A percentile compares a stretch with the other conserved stretches of the same genome.
Conservation (phyloP, 37 sponge, comb jelly and placozoan species). For the Petrosia ficiformis region DNA sequence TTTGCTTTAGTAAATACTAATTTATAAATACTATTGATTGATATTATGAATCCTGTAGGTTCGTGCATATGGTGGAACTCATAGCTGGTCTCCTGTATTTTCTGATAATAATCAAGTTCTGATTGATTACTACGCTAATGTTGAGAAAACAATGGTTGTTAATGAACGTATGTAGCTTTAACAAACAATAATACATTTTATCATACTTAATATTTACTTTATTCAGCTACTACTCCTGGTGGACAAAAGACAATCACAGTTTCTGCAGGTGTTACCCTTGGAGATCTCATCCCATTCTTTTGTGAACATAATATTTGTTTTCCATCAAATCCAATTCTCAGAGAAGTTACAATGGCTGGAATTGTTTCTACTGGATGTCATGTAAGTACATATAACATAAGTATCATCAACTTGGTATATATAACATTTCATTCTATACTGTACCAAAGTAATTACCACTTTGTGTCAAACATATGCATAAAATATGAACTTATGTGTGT, state of each 20-base stretch:
- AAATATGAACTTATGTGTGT: too few species aligned
- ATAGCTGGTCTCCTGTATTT: background rate
- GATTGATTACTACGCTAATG: background rate
- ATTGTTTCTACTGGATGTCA: background rate
- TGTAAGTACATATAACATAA: too few species aligned
- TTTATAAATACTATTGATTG: too few species aligned
- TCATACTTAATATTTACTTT: background rate
- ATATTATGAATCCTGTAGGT: too few species aligned
- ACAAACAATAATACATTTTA: background rate
- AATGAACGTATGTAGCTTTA: too few species aligned
- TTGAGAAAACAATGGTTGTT: too few species aligned
- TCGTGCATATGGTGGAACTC: background rate
- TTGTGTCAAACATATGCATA: background rate
- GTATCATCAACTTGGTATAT: too few species aligned
- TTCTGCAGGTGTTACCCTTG: background rate
- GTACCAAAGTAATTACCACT: background rate
- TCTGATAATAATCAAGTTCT: background rate
- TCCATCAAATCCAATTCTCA: background rate
- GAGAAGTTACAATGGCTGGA: background rate
- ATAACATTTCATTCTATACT: background rate
- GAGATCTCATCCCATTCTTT: background rate
- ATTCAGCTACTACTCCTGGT: background rate
- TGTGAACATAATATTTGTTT: background rate
- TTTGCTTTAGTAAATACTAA: too few species aligned
- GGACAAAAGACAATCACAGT: background rate